These are phyloP conservation scores for Ahaetulla prasina DNA, from an alignment of 2,113 vertebrate species.

Conservation along the genomic window DNA sequence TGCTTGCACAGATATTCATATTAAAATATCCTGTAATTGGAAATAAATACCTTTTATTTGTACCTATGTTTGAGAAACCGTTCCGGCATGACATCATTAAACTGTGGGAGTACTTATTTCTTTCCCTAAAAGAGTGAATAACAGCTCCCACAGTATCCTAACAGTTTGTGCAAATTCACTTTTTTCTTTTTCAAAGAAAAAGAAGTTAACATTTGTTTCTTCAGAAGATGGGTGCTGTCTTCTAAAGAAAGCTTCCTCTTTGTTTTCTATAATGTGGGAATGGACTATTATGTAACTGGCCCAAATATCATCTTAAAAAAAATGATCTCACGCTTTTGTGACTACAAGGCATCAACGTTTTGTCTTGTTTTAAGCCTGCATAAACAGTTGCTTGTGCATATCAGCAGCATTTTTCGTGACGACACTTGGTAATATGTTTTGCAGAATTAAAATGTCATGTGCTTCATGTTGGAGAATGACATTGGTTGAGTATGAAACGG, in stretches of 20 bases:
- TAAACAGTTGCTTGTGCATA: not conserved
- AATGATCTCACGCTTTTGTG: not conserved
- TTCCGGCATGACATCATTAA: not conserved
- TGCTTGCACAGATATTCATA: not conserved
- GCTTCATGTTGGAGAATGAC: not conserved
- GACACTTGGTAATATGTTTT: not conserved
- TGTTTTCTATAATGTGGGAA: not conserved
- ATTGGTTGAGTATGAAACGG: not conserved
- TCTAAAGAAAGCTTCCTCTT: not conserved
- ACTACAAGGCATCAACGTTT: not conserved
- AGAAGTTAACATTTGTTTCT: not conserved
- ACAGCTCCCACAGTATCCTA: not conserved
- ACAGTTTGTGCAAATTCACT: not conserved
- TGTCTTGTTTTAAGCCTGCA: not conserved
- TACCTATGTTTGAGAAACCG: not conserved
- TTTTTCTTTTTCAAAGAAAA: not conserved
- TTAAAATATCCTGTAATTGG: not conserved
- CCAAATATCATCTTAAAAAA: not conserved
- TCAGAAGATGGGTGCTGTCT: not conserved
- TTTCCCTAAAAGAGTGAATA: not conserved
- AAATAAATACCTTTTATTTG: not conserved
- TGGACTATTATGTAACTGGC: not conserved
- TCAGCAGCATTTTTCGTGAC: not conserved
- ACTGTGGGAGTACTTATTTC: not conserved
- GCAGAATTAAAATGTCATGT: not conserved